Conservation (phyloP, 2,113 vertebrate genomes). For the Esox niger region DNA sequence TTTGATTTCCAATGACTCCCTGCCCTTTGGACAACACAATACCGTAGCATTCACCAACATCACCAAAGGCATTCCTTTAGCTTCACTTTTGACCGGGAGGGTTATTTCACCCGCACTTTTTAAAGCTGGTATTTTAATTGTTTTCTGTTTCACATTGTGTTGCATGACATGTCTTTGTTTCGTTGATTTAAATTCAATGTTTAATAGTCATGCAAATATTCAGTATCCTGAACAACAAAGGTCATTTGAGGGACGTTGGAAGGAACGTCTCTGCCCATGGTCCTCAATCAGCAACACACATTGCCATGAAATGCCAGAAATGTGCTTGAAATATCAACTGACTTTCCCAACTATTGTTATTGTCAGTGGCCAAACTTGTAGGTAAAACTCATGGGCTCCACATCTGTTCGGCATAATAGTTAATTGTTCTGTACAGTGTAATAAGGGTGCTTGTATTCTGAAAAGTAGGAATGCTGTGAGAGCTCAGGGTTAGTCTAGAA, state of each 20-base stretch:
- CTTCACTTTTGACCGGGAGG: slow-evolving; percentile 1
- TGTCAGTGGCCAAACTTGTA: background rate
- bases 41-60: slow-evolving; percentile 1
- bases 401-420: slow-evolving; percentile 38
- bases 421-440: slow-evolving; percentile 29
- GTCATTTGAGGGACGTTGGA: no score
- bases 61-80: slow-evolving; percentile 26
- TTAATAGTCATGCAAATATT: no score
- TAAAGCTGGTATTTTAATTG: background rate
- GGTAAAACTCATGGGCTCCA: slow-evolving; percentile 7
- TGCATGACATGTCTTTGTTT: background rate
- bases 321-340: no score
- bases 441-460: slow-evolving; percentile 33
- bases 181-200: background rate
- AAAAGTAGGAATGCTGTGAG: slow-evolving; percentile 4
- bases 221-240: no score
- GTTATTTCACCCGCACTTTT: slow-evolving; percentile 16
- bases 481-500: background rate
- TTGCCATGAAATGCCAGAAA: no score
- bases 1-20: slow-evolving; percentile 20
- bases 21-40: slow-evolving; percentile 26
- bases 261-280: background rate
- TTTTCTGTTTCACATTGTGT: background rate
- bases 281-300: no score
- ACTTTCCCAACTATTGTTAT: no score